Percentiles rank a stretch among this genome's conserved stretches.
phyloP scores from a whole-genome alignment of 2,113 vertebrate species.

The Rattus rattus region DNA sequence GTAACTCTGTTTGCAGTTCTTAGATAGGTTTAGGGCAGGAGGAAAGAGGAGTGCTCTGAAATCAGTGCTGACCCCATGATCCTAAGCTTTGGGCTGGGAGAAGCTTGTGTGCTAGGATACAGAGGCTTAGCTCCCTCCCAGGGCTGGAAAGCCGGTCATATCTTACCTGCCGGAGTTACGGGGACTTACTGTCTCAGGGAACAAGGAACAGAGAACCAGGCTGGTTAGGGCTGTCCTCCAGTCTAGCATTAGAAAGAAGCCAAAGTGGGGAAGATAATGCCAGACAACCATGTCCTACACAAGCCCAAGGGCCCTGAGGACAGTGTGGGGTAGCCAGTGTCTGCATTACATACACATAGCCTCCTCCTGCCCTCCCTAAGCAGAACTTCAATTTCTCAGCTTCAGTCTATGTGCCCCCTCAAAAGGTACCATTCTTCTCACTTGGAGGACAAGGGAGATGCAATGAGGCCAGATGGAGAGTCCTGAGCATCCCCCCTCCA shows the following conservation, averaged over 20 bases:
- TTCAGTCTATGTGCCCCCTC: neutral
- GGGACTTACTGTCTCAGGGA: neutral
- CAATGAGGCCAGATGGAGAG: neutral
- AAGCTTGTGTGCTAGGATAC: neutral
- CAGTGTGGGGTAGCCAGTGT: too few relatives aligned
- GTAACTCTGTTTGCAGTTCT: neutral
- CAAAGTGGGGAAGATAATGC: neutral
- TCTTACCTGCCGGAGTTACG: neutral
- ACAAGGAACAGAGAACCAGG: neutral
- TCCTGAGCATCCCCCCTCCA: neutral
- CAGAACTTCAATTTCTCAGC: neutral
- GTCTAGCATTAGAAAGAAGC: neutral
- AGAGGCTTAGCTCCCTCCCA: neutral
- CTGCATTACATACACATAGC: neutral
- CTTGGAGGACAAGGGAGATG: too few relatives aligned
- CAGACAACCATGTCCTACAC: rapidly evolving
- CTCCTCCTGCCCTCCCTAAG: neutral
- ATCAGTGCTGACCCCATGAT: neutral
- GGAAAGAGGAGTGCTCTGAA: neutral
- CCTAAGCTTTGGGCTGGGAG: neutral
- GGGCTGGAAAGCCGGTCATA: neutral
- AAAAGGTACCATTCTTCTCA: neutral
- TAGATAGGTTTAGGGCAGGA: neutral
- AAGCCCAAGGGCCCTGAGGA: neutral
- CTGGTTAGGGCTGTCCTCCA: neutral